phyloP scores from a whole-genome alignment of 2,113 vertebrate genomes.

The Grammomys dolichurus region DNA sequence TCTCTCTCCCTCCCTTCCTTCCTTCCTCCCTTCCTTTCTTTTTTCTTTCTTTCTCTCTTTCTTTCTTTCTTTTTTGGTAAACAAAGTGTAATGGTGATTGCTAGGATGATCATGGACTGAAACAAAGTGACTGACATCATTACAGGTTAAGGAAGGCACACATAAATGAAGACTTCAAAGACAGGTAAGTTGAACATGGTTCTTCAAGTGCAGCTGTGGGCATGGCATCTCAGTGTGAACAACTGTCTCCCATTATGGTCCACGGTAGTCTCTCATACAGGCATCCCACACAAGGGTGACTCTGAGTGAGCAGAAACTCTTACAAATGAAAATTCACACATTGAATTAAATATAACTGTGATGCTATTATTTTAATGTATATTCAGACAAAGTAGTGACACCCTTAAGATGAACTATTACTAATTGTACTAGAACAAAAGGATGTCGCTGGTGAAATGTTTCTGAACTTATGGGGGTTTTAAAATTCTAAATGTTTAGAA shows the following conservation, averaged over 20 bases:
- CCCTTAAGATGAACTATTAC: neutral
- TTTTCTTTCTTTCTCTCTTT: no score
- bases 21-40: no score
- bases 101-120: slow-evolving; percentile 62
- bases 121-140: slow-evolving; percentile 55
- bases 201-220: slow-evolving; percentile 48
- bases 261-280: neutral
- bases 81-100: slow-evolving; percentile 69
- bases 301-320: slow-evolving; percentile 23
- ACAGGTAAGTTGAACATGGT: slow-evolving; percentile 60
- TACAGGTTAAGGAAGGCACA: slow-evolving; percentile 49
- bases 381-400: slow-evolving; percentile 1
- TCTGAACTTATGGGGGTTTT: slow-evolving; percentile 31
- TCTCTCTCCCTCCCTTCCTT: no score
- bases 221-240: neutral
- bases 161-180: slow-evolving; percentile 67
- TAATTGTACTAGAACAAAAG: slow-evolving; percentile 1
- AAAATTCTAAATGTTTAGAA: neutral
- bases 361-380: slow-evolving; percentile 25
- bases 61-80: slow-evolving; percentile 59
- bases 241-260: slow-evolving; percentile 30
- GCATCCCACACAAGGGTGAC: neutral
- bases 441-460: neutral
- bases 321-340: slow-evolving; percentile 37
- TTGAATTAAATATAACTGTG: slow-evolving; percentile 28